phyloP scores from a whole-genome alignment of 2,797 vertebrate species.

The Hypotaenidia okinawae region DNA sequence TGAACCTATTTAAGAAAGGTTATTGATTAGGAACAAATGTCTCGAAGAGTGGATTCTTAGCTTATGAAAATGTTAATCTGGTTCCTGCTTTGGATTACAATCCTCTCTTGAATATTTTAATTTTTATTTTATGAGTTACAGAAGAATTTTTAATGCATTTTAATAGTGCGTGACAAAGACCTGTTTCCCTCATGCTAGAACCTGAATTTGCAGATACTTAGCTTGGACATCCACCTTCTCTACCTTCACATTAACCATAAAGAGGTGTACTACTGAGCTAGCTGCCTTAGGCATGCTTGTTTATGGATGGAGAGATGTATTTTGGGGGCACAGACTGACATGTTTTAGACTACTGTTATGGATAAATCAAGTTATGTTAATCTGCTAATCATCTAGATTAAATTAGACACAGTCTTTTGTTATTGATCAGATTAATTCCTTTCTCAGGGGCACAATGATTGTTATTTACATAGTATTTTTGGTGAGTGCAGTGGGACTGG shows the following conservation, averaged over 20 bases:
- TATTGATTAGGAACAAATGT: rapidly evolving
- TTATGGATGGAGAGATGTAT: background rate
- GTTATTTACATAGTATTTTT: background rate
- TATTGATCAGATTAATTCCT: background rate
- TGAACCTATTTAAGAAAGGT: background rate
- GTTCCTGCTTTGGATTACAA: background rate
- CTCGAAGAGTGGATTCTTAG: background rate
- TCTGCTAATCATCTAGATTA: conserved; percentile 42
- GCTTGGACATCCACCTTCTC: background rate
- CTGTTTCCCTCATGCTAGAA: background rate
- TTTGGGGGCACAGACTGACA: background rate
- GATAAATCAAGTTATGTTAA: conserved; percentile 42
- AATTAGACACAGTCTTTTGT: conserved; percentile 7
- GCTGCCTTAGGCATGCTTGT: background rate
- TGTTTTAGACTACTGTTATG: background rate
- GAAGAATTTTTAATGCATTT: background rate
- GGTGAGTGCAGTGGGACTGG: background rate
- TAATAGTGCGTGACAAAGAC: background rate
- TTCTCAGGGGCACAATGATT: background rate
- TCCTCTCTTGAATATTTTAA: background rate
- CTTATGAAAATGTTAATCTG: background rate
- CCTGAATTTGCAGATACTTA: background rate
- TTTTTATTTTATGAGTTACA: background rate
- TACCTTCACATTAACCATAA: background rate
- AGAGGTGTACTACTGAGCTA: background rate